A percentile compares a stretch with the other conserved stretches of the same genome.
These are phyloP conservation scores for Cosmorhoe ocellata DNA, from an alignment of 2,888 invertebrate genomes.

Conservation along the genomic window DNA sequence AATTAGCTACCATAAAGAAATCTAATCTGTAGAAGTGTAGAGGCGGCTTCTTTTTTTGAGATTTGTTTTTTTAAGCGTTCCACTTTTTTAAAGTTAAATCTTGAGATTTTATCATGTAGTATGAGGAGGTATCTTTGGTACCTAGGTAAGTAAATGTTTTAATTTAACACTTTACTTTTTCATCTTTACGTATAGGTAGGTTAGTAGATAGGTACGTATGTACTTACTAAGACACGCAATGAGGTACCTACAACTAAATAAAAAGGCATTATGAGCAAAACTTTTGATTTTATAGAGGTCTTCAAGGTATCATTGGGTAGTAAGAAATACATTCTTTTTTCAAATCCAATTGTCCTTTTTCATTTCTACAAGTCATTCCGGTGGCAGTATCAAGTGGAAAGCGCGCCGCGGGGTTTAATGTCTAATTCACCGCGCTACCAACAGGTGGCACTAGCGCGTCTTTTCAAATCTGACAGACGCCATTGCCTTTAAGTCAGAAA, in stretches of 20 bases:
- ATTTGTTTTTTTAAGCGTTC: constrained; percentile 60
- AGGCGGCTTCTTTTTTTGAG: constrained; percentile 69
- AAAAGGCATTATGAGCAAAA: too few species aligned
- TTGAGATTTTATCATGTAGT: constrained; percentile 6
- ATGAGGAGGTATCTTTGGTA: too few species aligned
- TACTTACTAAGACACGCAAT: too few species aligned
- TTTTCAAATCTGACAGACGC: constrained; percentile 82
- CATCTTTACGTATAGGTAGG: too few species aligned
- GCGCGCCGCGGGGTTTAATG: constrained; percentile 70
- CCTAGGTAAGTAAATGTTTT: too few species aligned
- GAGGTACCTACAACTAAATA: too few species aligned
- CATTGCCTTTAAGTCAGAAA: constrained; percentile 79
- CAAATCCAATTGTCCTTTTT: constrained; percentile 49
- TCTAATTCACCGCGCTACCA: constrained; percentile 80
- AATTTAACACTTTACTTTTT: too few species aligned
- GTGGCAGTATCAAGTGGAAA: constrained; percentile 78
- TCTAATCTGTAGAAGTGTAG: constrained; percentile 74
- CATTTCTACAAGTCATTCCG: constrained; percentile 68
- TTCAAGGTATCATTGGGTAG: constrained; percentile 8
- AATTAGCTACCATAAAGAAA: constrained; percentile 82
- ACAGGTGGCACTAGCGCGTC: constrained; percentile 79
- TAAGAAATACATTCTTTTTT: constrained; percentile 20
- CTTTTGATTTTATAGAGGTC: too few species aligned
- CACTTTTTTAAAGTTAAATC: constrained; percentile 52
- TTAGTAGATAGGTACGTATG: too few species aligned